phyloP scores from a whole-genome alignment of 2,797 vertebrate species.

The Alca torda region DNA sequence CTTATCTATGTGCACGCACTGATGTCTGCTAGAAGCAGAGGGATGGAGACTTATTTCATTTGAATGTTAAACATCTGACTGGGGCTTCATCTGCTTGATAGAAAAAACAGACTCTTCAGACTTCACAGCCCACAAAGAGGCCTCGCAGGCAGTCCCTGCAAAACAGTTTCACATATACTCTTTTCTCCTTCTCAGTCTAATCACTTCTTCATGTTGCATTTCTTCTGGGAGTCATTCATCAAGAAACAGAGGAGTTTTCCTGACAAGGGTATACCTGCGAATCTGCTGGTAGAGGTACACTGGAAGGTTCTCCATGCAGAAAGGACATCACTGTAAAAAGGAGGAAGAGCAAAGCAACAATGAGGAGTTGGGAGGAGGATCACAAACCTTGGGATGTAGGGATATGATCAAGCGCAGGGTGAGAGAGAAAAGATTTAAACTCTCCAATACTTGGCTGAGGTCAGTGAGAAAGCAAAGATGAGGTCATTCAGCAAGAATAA shows the following conservation, averaged over 20 bases:
- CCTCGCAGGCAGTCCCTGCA: not conserved
- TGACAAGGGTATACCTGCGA: not conserved
- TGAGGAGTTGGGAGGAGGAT: not conserved
- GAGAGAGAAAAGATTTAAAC: not conserved
- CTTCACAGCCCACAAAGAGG: not conserved
- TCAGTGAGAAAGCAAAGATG: not conserved
- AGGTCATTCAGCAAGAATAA: not conserved
- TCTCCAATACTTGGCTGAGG: not conserved
- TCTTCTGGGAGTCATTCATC: not conserved
- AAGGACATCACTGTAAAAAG: not conserved
- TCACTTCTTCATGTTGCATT: not conserved
- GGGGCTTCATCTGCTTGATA: not conserved
- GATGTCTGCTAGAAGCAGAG: not conserved
- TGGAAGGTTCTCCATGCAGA: not conserved
- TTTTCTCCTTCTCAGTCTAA: not conserved
- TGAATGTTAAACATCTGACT: not conserved
- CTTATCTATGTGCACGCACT: not conserved
- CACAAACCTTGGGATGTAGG: not conserved
- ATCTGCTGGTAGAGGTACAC: not conserved
- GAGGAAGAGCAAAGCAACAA: not conserved
- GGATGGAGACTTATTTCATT: not conserved
- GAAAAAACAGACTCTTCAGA: not conserved
- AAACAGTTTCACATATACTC: accelerated
- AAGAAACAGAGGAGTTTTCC: not conserved
- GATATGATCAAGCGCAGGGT: not conserved